Percentiles rank a stretch among this genome's conserved stretches.
phyloP scores from a whole-genome alignment of 2,797 vertebrate species.

The Pterois miles region DNA sequence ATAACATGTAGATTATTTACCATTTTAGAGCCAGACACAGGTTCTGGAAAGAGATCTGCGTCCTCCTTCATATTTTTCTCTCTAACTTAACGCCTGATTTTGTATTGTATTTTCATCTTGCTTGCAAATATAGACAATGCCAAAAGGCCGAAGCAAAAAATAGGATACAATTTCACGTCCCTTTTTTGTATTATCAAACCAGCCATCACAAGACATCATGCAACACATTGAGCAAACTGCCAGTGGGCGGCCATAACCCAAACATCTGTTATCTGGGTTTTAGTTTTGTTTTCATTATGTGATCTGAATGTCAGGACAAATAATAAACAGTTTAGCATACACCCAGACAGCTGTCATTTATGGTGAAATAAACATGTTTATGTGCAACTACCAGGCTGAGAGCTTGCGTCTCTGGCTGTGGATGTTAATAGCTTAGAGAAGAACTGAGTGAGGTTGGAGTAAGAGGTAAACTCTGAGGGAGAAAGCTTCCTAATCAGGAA shows the following conservation, averaged over 20 bases:
- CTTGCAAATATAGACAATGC: neutral
- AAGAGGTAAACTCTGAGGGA: slow-evolving; percentile 38
- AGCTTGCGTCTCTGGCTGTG: neutral
- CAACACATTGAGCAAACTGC: slow-evolving; percentile 27
- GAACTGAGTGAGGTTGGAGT: neutral
- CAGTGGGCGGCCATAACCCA: neutral
- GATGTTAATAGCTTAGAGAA: slow-evolving; percentile 41
- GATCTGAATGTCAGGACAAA: neutral
- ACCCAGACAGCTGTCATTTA: slow-evolving; percentile 19
- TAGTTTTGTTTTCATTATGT: slow-evolving; percentile 1
- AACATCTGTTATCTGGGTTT: neutral
- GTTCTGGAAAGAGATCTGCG: neutral
- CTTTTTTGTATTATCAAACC: slow-evolving; percentile 7
- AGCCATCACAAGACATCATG: slow-evolving; percentile 5
- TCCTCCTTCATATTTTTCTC: neutral
- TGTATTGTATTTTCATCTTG: neutral
- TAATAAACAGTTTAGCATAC: neutral
- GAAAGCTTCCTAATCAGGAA: neutral
- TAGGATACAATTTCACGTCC: neutral
- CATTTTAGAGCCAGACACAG: neutral
- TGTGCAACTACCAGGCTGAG: neutral
- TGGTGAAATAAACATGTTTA: slow-evolving; percentile 34
- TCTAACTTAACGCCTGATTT: neutral
- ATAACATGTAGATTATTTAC: neutral
- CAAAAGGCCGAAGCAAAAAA: slow-evolving; percentile 2